These are phyloP conservation scores for Drosophila anomelani DNA, from an alignment of 2,888 invertebrate species.

Conservation along the genomic window DNA sequence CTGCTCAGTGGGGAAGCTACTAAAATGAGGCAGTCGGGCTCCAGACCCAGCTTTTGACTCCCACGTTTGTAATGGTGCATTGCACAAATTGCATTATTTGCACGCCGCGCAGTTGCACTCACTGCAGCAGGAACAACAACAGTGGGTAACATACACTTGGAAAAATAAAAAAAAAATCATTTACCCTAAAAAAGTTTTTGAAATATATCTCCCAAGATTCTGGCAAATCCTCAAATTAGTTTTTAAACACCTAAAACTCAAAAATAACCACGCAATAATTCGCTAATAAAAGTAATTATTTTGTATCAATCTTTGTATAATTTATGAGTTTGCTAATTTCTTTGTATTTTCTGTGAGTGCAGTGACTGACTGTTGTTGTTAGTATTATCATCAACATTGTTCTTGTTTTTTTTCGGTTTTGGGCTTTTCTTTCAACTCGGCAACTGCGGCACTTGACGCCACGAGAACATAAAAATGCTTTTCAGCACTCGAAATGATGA, in stretches of 20 bases:
- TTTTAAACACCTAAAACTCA: too few species aligned
- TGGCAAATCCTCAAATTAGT: too few species aligned
- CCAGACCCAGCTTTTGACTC: conserved; percentile 60
- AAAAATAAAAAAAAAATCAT: not conserved
- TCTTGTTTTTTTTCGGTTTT: conserved; percentile 57
- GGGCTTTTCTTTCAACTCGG: conserved; percentile 20
- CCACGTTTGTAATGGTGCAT: conserved; percentile 77
- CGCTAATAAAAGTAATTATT: not conserved
- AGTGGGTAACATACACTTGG: not conserved
- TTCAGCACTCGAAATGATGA: conserved; percentile 75
- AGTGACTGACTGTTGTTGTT: conserved; percentile 62
- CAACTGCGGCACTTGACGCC: conserved; percentile 76
- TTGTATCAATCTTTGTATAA: not conserved
- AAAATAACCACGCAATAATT: not conserved
- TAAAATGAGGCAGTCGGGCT: conserved; percentile 68
- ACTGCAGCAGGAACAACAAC: conserved; percentile 19
- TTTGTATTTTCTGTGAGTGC: not conserved
- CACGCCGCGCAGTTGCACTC: conserved; percentile 67
- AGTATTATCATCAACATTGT: conserved; percentile 79
- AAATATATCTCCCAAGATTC: too few species aligned
- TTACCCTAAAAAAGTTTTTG: not conserved
- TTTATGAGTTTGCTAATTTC: not conserved
- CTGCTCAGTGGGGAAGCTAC: conserved; percentile 77
- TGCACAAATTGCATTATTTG: conserved; percentile 80
- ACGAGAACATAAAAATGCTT: conserved; percentile 80